Conservation (phyloP, 37 sponge, comb jelly and placozoan genomes). For the Beroe forskalii region DNA sequence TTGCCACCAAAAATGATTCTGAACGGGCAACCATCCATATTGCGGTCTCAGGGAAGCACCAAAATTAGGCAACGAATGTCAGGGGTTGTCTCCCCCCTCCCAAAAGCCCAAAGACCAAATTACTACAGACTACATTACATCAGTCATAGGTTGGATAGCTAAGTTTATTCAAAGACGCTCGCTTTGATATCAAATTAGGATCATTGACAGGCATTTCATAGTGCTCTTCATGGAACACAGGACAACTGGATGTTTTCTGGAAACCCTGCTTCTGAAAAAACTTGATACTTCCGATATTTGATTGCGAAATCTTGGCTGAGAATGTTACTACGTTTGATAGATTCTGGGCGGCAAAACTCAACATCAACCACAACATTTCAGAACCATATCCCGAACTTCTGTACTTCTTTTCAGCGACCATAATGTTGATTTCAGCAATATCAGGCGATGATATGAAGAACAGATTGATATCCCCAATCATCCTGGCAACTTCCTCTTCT, state of each 20-base stretch:
- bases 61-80: too few relatives aligned
- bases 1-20: too few relatives aligned
- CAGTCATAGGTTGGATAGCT: too few relatives aligned
- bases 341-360: not conserved
- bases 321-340: not conserved
- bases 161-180: not conserved
- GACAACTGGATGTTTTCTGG: not conserved
- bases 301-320: constrained; percentile 24
- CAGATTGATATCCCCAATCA: constrained; percentile 54
- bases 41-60: too few relatives aligned
- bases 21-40: too few relatives aligned
- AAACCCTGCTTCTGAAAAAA: constrained; percentile 33
- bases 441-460: constrained; percentile 44
- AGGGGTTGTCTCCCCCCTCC: too few relatives aligned
- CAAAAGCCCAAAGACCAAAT: too few relatives aligned
- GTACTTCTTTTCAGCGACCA: constrained; percentile 6
- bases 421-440: constrained; percentile 46
- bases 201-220: not conserved
- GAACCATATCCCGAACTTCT: not conserved
- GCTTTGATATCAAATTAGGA: not conserved
- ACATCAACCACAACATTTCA: not conserved
- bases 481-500: constrained; percentile 5
- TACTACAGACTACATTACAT: too few relatives aligned
- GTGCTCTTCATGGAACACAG: constrained; percentile 9
- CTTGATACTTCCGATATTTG: not conserved